These are phyloP conservation scores for Mirounga angustirostris DNA, from an alignment of 2,113 vertebrate species.

Conservation along the genomic window DNA sequence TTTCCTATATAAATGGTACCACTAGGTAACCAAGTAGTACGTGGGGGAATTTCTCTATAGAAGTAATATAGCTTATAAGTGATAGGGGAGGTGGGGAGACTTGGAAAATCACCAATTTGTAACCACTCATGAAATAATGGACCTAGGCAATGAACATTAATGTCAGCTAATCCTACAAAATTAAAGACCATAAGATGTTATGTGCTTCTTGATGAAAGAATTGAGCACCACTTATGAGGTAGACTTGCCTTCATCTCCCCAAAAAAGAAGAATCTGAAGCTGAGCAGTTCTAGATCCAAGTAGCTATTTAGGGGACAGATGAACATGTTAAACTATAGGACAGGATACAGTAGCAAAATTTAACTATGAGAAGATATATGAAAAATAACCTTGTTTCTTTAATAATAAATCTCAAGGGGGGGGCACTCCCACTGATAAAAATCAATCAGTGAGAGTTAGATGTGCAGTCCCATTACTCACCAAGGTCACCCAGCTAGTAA, in stretches of 20 bases:
- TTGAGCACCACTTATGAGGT: neutral
- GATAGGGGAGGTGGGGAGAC: neutral
- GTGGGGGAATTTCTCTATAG: neutral
- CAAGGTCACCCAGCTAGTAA: neutral
- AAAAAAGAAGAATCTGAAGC: neutral
- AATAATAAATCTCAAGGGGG: neutral
- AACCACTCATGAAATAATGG: constrained; percentile 11
- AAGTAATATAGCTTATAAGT: neutral
- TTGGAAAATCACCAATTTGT: neutral
- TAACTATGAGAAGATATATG: neutral
- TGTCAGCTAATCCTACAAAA: neutral
- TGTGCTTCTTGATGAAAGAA: constrained; percentile 17
- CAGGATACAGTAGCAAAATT: constrained; percentile 10
- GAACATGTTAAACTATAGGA: neutral
- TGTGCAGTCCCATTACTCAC: neutral
- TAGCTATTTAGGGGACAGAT: neutral
- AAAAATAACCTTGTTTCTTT: constrained; percentile 19
- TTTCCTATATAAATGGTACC: neutral
- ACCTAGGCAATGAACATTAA: neutral
- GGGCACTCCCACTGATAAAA: neutral
- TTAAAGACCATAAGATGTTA: neutral
- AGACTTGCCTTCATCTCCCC: neutral
- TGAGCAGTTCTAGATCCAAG: constrained; percentile 16
- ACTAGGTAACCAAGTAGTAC: neutral
- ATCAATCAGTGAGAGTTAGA: neutral